Evolutionary conservation across 1,140 invertebrate species (phyloP).

Genomic region (Drosophila nannoptera): DNA sequence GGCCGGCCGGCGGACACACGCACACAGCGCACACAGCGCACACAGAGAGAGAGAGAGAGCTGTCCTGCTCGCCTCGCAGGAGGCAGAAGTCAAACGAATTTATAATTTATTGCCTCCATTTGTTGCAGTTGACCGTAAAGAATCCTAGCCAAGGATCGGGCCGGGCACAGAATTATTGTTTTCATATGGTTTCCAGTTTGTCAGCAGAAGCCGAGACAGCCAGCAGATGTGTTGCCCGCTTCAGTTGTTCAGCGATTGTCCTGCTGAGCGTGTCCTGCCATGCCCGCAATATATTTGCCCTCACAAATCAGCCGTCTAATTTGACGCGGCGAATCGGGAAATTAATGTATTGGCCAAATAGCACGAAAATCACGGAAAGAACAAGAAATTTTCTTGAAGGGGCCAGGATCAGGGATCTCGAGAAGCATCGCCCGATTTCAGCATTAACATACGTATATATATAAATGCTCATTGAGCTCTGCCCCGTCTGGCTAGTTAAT

Average conservation of each 20-base stretch:
- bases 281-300: slow-evolving; percentile 57
- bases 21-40: neutral
- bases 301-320: slow-evolving; percentile 54
- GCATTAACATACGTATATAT: too few species aligned
- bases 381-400: too few species aligned
- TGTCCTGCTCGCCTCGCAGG: slow-evolving; percentile 37
- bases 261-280: slow-evolving; percentile 31
- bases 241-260: slow-evolving; percentile 24
- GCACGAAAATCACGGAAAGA: neutral
- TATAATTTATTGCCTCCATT: slow-evolving; percentile 72
- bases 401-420: too few species aligned
- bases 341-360: slow-evolving; percentile 16
- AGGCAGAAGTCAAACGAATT: slow-evolving; percentile 77
- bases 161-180: slow-evolving; percentile 64
- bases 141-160: slow-evolving; percentile 34
- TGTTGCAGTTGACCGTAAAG: slow-evolving; percentile 70
- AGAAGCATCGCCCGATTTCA: too few species aligned
- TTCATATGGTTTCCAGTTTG: slow-evolving; percentile 72
- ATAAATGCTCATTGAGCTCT: too few species aligned
- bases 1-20: slow-evolving; percentile 27
- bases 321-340: slow-evolving; percentile 43
- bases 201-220: slow-evolving; percentile 50
- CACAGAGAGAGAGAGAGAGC: slow-evolving; percentile 20
- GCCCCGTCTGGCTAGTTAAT: too few species aligned
- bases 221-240: slow-evolving; percentile 57